Evolutionary conservation across 2,113 vertebrate genomes (phyloP).

Genomic region (Xiphias gladius): DNA sequence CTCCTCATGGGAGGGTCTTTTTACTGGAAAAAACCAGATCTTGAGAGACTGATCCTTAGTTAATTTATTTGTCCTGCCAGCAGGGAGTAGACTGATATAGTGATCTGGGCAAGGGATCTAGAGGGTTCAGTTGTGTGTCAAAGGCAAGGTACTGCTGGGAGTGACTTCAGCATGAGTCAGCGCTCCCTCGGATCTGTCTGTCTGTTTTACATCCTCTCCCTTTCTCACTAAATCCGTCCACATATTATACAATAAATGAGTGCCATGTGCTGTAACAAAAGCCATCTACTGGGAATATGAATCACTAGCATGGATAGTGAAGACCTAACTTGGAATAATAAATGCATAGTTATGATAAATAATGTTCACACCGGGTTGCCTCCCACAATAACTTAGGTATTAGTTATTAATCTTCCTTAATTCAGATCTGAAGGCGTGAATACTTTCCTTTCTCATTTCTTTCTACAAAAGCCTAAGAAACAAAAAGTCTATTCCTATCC

Average conservation of each 20-base stretch:
- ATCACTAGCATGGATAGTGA: constrained; percentile 39
- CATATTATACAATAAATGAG: constrained; percentile 44
- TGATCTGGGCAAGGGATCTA: constrained; percentile 59
- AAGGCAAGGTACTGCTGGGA: constrained; percentile 72
- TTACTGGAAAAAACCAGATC: constrained; percentile 64
- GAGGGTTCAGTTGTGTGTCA: constrained; percentile 72
- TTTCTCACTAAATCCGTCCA: constrained; percentile 41
- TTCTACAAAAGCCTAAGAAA: constrained; percentile 60
- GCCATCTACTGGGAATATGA: constrained; percentile 51
- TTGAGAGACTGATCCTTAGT: constrained; percentile 60
- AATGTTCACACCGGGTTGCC: constrained; percentile 43
- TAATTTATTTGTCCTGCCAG: constrained; percentile 74
- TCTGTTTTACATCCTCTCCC: constrained; percentile 62
- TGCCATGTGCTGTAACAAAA: constrained; percentile 62
- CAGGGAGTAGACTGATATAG: constrained; percentile 72
- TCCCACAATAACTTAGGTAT: constrained; percentile 58
- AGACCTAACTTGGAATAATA: constrained; percentile 59
- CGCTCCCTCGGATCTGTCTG: constrained; percentile 52
- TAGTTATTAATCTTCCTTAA: constrained; percentile 60
- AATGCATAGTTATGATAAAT: constrained; percentile 51
- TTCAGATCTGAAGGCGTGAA: constrained; percentile 47
- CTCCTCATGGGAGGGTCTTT: constrained; percentile 64
- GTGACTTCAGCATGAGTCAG: constrained; percentile 70
- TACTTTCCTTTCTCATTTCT: constrained; percentile 54
- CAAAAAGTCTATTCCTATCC: constrained; percentile 78